phyloP scores from a whole-genome alignment of 2,888 invertebrate genomes.

The Mythimna pallens region DNA sequence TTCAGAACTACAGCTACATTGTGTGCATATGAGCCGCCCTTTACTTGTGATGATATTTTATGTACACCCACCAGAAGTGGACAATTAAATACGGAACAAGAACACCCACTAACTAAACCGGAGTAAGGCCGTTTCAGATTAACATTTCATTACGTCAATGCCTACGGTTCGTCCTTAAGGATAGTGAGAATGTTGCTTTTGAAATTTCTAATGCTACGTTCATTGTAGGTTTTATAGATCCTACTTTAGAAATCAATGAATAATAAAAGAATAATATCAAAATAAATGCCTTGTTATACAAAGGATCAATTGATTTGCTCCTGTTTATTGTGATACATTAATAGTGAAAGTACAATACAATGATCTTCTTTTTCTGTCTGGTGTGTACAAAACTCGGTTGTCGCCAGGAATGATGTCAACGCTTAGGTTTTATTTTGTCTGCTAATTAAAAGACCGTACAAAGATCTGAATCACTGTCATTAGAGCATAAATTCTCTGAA shows the following conservation, averaged over 20 bases:
- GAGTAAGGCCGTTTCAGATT: slow-evolving; percentile 81
- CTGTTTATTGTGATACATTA: slow-evolving; percentile 10
- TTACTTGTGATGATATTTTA: slow-evolving; percentile 68
- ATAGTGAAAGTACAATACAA: background rate
- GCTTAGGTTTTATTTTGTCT: slow-evolving; percentile 39
- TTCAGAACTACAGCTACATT: slow-evolving; percentile 69
- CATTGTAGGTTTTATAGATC: background rate
- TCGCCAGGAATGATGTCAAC: slow-evolving; percentile 8
- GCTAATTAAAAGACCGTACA: slow-evolving; percentile 23
- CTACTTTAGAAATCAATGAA: background rate
- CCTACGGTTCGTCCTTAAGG: slow-evolving; percentile 60
- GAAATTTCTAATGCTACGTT: slow-evolving; percentile 7
- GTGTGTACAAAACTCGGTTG: background rate
- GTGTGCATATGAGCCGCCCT: slow-evolving; percentile 82
- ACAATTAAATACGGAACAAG: slow-evolving; percentile 74
- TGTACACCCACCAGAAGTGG: slow-evolving; percentile 83
- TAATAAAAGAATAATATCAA: background rate
- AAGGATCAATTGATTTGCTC: background rate
- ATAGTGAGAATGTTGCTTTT: slow-evolving; percentile 39
- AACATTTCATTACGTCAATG: slow-evolving; percentile 75
- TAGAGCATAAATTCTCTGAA: background rate
- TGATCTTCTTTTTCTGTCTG: slow-evolving; percentile 51
- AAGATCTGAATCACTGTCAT: background rate
- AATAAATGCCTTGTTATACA: background rate
- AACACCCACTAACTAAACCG: slow-evolving; percentile 79